phyloP scores from a whole-genome alignment of 2,797 vertebrate species.

The Eulemur rubriventer region DNA sequence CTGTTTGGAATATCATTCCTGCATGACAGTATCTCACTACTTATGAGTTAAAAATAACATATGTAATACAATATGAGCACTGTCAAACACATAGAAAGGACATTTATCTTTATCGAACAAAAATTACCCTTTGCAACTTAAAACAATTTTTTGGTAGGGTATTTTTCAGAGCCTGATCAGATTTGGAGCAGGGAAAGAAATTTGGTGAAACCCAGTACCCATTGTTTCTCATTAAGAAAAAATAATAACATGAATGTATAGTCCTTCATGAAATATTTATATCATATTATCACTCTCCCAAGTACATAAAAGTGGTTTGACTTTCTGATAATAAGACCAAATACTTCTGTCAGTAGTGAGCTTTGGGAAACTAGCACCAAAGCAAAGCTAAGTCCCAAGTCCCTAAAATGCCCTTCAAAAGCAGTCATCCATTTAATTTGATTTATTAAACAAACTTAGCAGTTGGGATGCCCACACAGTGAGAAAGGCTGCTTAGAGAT shows the following conservation, averaged over 20 bases:
- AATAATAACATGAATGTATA: not conserved
- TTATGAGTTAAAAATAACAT: constrained; percentile 38
- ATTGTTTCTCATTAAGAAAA: constrained; percentile 36
- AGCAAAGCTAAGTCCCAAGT: constrained; percentile 58
- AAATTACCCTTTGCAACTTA: constrained; percentile 42
- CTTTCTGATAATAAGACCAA: constrained; percentile 48
- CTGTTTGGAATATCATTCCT: not conserved
- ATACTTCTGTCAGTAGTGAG: constrained; percentile 35
- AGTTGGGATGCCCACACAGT: constrained; percentile 71
- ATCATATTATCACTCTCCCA: not conserved
- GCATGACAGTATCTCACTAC: not conserved
- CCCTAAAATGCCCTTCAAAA: constrained; percentile 69
- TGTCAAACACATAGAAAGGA: not conserved
- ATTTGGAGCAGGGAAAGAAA: constrained; percentile 29
- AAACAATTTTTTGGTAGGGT: not conserved
- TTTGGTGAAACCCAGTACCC: not conserved
- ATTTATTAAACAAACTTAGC: constrained; percentile 76
- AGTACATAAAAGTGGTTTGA: constrained; percentile 21
- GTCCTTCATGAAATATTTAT: constrained; percentile 35
- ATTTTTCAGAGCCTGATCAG: constrained; percentile 31
- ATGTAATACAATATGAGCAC: not conserved
- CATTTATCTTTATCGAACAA: constrained; percentile 28
- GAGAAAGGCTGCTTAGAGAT: constrained; percentile 66
- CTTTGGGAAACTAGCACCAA: not conserved
- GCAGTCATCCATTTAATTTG: constrained; percentile 75